phyloP scores from a whole-genome alignment of 2,888 invertebrate genomes.

The Mythimna loreyi region DNA sequence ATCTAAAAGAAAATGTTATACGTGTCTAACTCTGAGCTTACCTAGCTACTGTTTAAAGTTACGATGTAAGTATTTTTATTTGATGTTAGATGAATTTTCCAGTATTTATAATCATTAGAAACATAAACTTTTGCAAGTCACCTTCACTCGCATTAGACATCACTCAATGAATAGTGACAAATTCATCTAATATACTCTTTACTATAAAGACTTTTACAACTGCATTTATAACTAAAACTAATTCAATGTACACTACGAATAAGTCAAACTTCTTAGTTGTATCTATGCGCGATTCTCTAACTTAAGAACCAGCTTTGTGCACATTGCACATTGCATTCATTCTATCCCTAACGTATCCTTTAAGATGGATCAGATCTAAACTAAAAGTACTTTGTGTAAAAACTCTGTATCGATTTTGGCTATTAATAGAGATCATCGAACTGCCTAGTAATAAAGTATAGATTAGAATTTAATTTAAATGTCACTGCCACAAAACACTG shows the following conservation, averaged over 20 bases:
- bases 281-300: slow-evolving; percentile 33
- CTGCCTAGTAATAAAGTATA: neutral
- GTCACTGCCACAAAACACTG: slow-evolving; percentile 40
- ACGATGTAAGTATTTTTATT: slow-evolving; percentile 64
- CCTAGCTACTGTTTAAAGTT: slow-evolving; percentile 67
- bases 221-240: slow-evolving; percentile 61
- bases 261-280: slow-evolving; percentile 34
- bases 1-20: slow-evolving; percentile 70
- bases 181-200: slow-evolving; percentile 51
- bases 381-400: neutral
- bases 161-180: slow-evolving; percentile 25
- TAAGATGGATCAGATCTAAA: neutral
- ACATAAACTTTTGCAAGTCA: neutral
- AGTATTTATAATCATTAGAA: slow-evolving; percentile 37
- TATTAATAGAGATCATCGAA: neutral
- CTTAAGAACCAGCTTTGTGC: slow-evolving; percentile 7
- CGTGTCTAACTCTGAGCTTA: slow-evolving; percentile 79
- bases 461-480: neutral
- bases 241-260: slow-evolving; percentile 54
- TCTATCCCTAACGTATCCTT: neutral
- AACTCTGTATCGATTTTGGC: neutral
- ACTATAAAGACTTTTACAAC: slow-evolving; percentile 62
- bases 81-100: slow-evolving; percentile 61
- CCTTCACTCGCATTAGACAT: neutral
- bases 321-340: neutral